Percentiles rank a stretch among this genome's conserved stretches.
These are phyloP conservation scores for Pygoscelis antarcticus DNA, from an alignment of 2,113 vertebrate species.

Conservation along the genomic window DNA sequence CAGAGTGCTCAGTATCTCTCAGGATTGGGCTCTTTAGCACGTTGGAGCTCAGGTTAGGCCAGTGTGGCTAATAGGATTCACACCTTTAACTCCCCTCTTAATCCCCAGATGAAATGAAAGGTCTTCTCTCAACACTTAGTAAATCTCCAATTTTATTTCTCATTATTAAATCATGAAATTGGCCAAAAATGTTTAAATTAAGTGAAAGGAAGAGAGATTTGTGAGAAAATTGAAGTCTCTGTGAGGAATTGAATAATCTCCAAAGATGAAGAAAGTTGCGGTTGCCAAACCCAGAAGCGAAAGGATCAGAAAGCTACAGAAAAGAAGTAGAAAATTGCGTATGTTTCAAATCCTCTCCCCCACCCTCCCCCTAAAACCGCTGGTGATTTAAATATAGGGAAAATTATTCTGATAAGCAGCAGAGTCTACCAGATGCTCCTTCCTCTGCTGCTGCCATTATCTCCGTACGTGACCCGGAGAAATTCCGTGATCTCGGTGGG, in stretches of 20 bases:
- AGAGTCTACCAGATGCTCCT: not conserved
- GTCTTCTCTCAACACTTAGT: conserved; percentile 64
- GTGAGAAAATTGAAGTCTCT: conserved; percentile 66
- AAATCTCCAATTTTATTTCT: conserved; percentile 74
- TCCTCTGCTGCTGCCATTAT: not conserved
- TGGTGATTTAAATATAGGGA: not conserved
- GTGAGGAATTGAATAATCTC: conserved; percentile 69
- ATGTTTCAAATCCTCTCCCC: not conserved
- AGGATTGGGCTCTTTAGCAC: not conserved
- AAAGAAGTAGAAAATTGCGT: not conserved
- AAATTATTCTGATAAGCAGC: not conserved
- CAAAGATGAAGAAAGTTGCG: conserved; percentile 48
- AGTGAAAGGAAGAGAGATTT: conserved; percentile 73
- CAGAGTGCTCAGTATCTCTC: not conserved
- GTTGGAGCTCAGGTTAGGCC: not conserved
- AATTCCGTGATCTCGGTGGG: accelerated
- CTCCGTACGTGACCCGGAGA: not conserved
- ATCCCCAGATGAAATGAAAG: conserved; percentile 64
- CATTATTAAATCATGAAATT: conserved; percentile 77
- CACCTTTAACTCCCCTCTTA: conserved; percentile 40
- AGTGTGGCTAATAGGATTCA: not conserved
- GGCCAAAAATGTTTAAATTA: conserved; percentile 77
- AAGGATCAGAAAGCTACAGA: conserved; percentile 39
- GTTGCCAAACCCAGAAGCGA: conserved; percentile 43
- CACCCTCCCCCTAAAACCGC: not conserved